Conservation (phyloP, 1,140 invertebrate genomes). For the Drepana arcuata region DNA sequence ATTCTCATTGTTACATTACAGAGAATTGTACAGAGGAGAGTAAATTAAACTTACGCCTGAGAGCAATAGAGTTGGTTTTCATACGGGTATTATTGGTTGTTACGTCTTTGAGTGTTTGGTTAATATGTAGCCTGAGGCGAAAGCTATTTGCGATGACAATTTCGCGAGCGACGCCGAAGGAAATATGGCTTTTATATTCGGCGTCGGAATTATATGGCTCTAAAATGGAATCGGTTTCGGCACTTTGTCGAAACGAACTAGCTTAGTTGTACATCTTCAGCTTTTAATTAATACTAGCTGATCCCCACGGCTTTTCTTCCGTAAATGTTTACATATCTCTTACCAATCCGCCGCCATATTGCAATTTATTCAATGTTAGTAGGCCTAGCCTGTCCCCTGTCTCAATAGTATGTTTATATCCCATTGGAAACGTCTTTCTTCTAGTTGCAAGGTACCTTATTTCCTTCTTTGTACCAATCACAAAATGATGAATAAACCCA, state of each 20-base stretch:
- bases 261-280: no score
- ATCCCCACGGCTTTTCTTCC: no score
- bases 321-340: no score
- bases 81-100: conserved; percentile 13
- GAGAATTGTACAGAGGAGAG: conserved; percentile 4
- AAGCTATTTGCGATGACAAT: conserved; percentile 71
- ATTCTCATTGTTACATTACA: conserved; percentile 68
- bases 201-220: conserved; percentile 62
- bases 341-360: no score
- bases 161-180: conserved; percentile 60
- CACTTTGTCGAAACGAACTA: conserved; percentile 53
- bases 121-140: conserved; percentile 47
- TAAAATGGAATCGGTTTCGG: conserved; percentile 65
- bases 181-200: conserved; percentile 70
- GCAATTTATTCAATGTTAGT: no score
- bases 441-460: no score
- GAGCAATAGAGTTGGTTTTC: conserved; percentile 12
- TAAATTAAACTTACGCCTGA: conserved; percentile 16
- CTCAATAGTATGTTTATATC: no score
- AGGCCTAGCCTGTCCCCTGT: no score
- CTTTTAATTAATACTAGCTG: no score
- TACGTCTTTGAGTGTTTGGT: conserved; percentile 36
- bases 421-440: no score
- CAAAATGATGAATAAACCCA: no score
- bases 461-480: no score